Conservation (phyloP, 2,888 invertebrate genomes). For the Brenthis hecate region DNA sequence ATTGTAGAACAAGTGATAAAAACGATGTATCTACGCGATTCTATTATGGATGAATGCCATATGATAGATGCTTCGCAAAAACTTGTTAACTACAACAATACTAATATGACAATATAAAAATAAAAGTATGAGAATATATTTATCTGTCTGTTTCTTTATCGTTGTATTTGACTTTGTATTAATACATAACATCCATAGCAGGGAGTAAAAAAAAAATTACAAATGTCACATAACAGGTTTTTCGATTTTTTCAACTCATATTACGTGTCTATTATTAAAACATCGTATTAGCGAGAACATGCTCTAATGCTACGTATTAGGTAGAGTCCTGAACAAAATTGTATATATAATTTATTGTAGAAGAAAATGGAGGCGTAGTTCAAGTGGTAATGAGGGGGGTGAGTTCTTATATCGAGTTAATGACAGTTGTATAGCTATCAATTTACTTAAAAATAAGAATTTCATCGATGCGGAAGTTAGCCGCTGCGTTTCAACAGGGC, state of each 20-base stretch:
- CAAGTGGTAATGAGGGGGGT: conserved; percentile 45
- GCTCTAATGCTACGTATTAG: conserved; percentile 19
- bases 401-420: conserved; percentile 53
- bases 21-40: conserved; percentile 5
- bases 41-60: conserved; percentile 13
- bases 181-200: too few species aligned
- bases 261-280: not conserved
- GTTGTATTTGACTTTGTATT: too few species aligned
- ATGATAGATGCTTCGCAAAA: conserved; percentile 11
- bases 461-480: conserved; percentile 71
- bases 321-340: conserved; percentile 24
- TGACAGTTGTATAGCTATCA: conserved; percentile 63
- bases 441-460: conserved; percentile 74
- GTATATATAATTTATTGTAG: conserved; percentile 13
- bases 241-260: not conserved
- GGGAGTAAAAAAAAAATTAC: not conserved
- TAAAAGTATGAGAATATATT: not conserved
- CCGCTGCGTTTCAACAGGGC: conserved; percentile 66
- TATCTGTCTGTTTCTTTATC: not conserved
- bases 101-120: conserved; percentile 8
- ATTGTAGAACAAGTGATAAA: conserved; percentile 10
- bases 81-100: conserved; percentile 1
- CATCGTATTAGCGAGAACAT: conserved; percentile 16
- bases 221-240: not conserved
- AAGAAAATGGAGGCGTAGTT: conserved; percentile 31